Evolutionary conservation across 1,140 invertebrate genomes (phyloP).

Genomic region (Diorhabda elongata): DNA sequence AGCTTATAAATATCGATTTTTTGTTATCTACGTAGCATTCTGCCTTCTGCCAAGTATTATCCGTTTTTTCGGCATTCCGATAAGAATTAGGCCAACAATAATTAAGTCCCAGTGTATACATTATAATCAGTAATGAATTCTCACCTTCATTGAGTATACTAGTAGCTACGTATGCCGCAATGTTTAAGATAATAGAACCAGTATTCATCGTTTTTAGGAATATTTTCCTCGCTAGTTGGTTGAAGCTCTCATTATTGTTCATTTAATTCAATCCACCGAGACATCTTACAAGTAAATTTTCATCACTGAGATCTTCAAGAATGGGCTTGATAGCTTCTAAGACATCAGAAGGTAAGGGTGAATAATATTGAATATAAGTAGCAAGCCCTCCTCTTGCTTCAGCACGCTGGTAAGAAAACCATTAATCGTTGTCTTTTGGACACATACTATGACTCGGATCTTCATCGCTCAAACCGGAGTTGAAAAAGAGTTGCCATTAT

Average conservation of each 20-base stretch:
- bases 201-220: constrained; percentile 23
- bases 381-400: too few relatives aligned
- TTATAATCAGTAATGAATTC: constrained; percentile 1
- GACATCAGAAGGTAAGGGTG: not conserved
- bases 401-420: too few relatives aligned
- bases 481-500: too few relatives aligned
- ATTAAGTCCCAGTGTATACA: not conserved
- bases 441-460: too few relatives aligned
- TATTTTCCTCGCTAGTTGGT: constrained; percentile 33
- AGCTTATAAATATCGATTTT: not conserved
- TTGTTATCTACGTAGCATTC: constrained; percentile 3
- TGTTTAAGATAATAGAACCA: constrained; percentile 10
- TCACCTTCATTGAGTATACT: not conserved
- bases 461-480: too few relatives aligned
- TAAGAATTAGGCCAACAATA: too few relatives aligned
- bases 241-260: constrained; percentile 34
- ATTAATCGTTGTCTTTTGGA: too few relatives aligned
- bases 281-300: constrained; percentile 32
- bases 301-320: constrained; percentile 24
- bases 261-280: constrained; percentile 31
- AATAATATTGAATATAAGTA: too few relatives aligned
- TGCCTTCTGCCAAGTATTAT: not conserved
- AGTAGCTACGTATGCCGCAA: not conserved
- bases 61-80: too few relatives aligned
- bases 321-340: constrained; percentile 22